phyloP scores from a whole-genome alignment of 2,113 vertebrate genomes.

The Vicugna pacos region DNA sequence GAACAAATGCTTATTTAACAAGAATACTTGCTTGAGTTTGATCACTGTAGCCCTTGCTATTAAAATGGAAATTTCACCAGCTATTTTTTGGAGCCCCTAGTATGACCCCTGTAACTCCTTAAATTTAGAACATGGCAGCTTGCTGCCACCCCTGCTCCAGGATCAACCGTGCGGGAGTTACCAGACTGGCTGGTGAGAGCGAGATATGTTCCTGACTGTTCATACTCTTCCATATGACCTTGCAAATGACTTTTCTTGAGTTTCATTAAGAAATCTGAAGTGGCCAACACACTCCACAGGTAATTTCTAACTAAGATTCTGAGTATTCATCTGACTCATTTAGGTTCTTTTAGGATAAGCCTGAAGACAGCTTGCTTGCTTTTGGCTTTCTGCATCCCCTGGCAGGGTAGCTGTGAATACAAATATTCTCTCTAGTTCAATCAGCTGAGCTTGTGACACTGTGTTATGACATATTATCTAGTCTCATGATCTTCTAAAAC shows the following conservation, averaged over 20 bases:
- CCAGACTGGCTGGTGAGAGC: neutral
- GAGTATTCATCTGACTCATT: neutral
- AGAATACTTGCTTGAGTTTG: neutral
- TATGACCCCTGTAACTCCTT: neutral
- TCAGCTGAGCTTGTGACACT: neutral
- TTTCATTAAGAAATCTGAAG: neutral
- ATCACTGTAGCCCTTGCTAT: neutral
- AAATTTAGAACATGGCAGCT: neutral
- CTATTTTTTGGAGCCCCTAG: neutral
- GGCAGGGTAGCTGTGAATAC: neutral
- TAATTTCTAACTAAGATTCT: neutral
- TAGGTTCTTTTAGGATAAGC: neutral
- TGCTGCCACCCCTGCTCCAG: neutral
- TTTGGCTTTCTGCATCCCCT: neutral
- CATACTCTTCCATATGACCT: neutral
- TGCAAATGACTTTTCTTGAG: neutral
- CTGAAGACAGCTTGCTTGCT: neutral
- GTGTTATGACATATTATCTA: neutral
- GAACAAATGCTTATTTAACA: neutral
- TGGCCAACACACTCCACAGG: neutral
- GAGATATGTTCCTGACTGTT: neutral
- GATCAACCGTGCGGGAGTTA: neutral
- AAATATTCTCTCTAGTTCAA: neutral
- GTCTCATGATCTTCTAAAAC: constrained; percentile 20
- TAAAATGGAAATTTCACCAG: neutral